These are phyloP conservation scores for Serrognathus titanus DNA, from an alignment of 2,888 invertebrate species.

Conservation along the genomic window DNA sequence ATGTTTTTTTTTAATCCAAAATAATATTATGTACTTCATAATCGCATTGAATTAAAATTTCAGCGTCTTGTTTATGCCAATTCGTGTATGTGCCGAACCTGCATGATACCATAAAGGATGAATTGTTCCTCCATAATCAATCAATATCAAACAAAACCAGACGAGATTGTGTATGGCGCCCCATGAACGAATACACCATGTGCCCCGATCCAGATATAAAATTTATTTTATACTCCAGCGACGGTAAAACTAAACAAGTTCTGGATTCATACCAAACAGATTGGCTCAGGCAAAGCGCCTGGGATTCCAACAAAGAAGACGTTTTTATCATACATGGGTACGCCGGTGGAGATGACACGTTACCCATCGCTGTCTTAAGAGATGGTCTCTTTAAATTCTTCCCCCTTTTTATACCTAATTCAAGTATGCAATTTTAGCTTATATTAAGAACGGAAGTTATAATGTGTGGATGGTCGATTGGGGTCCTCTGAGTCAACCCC, in stretches of 20 bases:
- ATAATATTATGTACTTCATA: too few relatives aligned
- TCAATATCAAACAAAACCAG: constrained; percentile 58
- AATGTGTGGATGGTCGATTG: constrained; percentile 77
- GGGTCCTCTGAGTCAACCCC: constrained; percentile 67
- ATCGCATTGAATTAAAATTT: neutral
- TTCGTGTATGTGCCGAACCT: constrained; percentile 11
- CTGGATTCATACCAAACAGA: constrained; percentile 62
- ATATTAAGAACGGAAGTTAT: constrained; percentile 68
- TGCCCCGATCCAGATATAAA: constrained; percentile 71
- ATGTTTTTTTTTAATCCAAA: too few relatives aligned
- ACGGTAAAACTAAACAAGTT: constrained; percentile 48
- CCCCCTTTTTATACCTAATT: neutral
- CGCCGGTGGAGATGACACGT: constrained; percentile 70
- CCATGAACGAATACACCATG: constrained; percentile 59
- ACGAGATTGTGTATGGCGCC: constrained; percentile 69
- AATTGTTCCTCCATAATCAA: constrained; percentile 60
- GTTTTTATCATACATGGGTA: constrained; percentile 73
- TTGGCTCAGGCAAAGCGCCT: constrained; percentile 69
- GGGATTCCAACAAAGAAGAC: constrained; percentile 68
- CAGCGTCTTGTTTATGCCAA: constrained; percentile 6
- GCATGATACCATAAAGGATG: constrained; percentile 53
- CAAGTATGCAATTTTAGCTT: constrained; percentile 53
- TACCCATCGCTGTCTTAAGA: constrained; percentile 69
- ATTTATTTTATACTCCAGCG: constrained; percentile 61
- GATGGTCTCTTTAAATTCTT: constrained; percentile 54